Conservation (phyloP, 1,140 invertebrate species). For the Holotrichia oblita region DNA sequence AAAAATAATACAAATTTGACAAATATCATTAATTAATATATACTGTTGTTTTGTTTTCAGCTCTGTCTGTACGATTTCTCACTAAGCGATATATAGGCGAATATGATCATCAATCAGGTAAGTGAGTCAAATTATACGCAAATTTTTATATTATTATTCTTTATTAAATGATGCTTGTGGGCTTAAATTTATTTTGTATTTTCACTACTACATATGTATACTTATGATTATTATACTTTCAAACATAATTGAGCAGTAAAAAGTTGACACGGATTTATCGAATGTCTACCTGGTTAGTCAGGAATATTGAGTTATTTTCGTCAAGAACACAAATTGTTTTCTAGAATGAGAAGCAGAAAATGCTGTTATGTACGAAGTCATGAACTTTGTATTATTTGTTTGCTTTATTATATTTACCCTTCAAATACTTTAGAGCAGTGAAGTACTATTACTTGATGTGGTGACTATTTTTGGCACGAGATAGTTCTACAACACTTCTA, state of each 20-base stretch:
- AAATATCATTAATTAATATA: no score
- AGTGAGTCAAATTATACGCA: no score
- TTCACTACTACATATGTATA: neutral
- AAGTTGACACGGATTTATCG: neutral
- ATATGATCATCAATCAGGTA: slow-evolving; percentile 91
- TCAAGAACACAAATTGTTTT: neutral
- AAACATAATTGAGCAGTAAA: neutral
- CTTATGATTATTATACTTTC: no score
- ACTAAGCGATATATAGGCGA: slow-evolving; percentile 92
- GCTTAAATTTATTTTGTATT: neutral
- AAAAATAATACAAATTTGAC: no score
- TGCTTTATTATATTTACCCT: no score
- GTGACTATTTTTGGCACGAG: no score
- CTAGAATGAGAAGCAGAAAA: neutral
- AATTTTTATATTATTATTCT: no score
- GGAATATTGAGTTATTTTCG: neutral
- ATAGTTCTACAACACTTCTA: no score
- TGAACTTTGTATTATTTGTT: neutral
- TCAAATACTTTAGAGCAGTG: no score
- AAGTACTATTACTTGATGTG: no score
- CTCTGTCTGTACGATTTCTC: slow-evolving; percentile 87
- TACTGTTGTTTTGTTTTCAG: slow-evolving; percentile 65
- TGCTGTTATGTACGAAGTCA: no score
- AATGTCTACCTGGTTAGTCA: neutral
- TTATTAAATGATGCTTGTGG: neutral